Evolutionary conservation across 2,113 vertebrate genomes (phyloP).

Genomic region (Hymenochirus boettgeri): DNA sequence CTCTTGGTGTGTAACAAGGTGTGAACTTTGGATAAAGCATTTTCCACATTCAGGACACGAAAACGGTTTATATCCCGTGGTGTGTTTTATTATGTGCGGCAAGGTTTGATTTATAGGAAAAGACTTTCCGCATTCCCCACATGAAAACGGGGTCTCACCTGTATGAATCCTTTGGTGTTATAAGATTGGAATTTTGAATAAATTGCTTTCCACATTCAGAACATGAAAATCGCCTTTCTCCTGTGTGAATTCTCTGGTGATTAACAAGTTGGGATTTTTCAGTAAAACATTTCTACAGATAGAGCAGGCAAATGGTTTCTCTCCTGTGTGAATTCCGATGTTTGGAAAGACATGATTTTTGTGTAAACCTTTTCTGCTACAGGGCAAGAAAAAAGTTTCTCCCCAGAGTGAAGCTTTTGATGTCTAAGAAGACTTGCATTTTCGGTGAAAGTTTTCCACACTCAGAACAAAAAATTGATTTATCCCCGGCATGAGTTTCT

Average conservation of each 20-base stretch:
- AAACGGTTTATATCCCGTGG: slow-evolving; percentile 53
- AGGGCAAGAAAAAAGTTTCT: slow-evolving; percentile 45
- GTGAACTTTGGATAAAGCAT: slow-evolving; percentile 49
- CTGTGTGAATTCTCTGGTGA: slow-evolving; percentile 51
- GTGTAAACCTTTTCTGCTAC: slow-evolving; percentile 55
- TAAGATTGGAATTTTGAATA: slow-evolving; percentile 51
- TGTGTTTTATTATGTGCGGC: slow-evolving; percentile 51
- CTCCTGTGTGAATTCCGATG: slow-evolving; percentile 52
- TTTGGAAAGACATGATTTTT: slow-evolving; percentile 49
- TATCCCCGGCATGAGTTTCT: slow-evolving; percentile 49
- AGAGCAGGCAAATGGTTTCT: slow-evolving; percentile 48
- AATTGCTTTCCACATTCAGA: slow-evolving; percentile 51
- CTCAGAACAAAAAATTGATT: slow-evolving; percentile 48
- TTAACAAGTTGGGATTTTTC: slow-evolving; percentile 51
- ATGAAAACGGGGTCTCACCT: slow-evolving; percentile 51
- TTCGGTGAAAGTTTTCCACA: slow-evolving; percentile 54
- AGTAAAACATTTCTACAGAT: slow-evolving; percentile 50
- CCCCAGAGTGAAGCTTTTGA: slow-evolving; percentile 52
- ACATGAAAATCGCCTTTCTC: slow-evolving; percentile 49
- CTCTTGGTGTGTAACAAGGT: slow-evolving; percentile 2
- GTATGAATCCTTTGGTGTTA: slow-evolving; percentile 52
- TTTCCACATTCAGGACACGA: slow-evolving; percentile 49
- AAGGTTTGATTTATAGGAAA: slow-evolving; percentile 54
- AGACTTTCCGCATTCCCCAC: slow-evolving; percentile 51
- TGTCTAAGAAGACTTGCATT: slow-evolving; percentile 52